A percentile compares a stretch with the other conserved stretches of the same genome.
phyloP scores from a whole-genome alignment of 2,797 vertebrate genomes.

The Serranus cabrilla region DNA sequence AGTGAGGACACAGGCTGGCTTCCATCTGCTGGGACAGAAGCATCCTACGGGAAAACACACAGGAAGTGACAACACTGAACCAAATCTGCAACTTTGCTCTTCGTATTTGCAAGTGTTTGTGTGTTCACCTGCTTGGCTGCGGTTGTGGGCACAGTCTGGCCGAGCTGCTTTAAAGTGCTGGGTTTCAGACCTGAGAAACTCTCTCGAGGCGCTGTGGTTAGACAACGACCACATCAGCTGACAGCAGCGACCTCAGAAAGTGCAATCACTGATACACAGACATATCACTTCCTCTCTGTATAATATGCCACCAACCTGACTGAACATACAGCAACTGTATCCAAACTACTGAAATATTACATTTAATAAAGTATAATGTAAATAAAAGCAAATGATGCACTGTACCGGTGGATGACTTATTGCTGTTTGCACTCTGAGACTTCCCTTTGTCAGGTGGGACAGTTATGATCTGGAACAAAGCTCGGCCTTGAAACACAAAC shows the following conservation, averaged over 20 bases:
- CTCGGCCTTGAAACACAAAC: constrained; percentile 61
- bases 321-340: neutral
- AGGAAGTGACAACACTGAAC: constrained; percentile 9
- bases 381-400: constrained; percentile 5
- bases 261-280: neutral
- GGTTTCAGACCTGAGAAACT: constrained; percentile 92
- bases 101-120: neutral
- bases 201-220: constrained; percentile 78
- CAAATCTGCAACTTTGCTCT: neutral
- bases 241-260: constrained; percentile 35
- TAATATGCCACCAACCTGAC: neutral
- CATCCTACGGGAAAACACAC: constrained; percentile 63
- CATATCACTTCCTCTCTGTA: neutral
- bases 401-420: constrained; percentile 62
- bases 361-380: neutral
- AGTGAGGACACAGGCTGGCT: constrained; percentile 66
- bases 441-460: constrained; percentile 71
- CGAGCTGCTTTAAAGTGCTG: constrained; percentile 95
- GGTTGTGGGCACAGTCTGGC: constrained; percentile 84
- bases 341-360: neutral
- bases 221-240: constrained; percentile 69
- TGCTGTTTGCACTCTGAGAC: constrained; percentile 38
- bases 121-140: constrained; percentile 81
- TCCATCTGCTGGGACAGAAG: constrained; percentile 52
- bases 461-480: constrained; percentile 76